Base-by-base conservation (phyloP, 2,888 invertebrate genomes). In the Ectemnius lituratus region DNA sequence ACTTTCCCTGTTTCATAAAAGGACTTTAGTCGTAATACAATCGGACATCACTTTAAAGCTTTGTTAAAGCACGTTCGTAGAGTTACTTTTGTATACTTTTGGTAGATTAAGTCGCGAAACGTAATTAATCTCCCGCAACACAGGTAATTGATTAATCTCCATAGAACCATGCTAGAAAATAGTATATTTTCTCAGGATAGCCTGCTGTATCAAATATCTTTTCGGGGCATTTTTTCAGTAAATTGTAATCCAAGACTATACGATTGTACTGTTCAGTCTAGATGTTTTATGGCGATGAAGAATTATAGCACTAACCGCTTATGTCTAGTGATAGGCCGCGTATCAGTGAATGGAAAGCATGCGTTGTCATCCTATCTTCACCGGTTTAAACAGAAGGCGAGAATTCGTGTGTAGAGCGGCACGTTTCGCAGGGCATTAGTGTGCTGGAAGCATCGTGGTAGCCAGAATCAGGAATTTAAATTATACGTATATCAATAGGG, bases 31-130 rank as follows among this genome's bases (percentile, higher is more conserved):
- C 45, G 60, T 67, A 66, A 79, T 77, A 75, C 70, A 67, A 62
- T 75, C 78, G 63, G 68, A 68, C 66, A 70, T 67, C 71, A 71
- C 57, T 76, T 82, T 82, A 80, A 80, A 82, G 83, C 75, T 82
- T 68, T 71, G 70, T 72, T 82, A 82, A 83, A 79, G 83, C 76
- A 82, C 76, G 57, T 82, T 75, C 73, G 72, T 82, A 67, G 66
- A 69, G 67, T 61, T 23, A 49, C 70, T 57, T 64, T 27, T 52
- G 52, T n/a, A 4, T 62, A 16, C 62, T 11, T 56, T 57, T 49
- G 16, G 59, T 58, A 59, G 62, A 20, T 37, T 37, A 37, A 8
- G 1, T 37, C 37, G 49, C 64, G 62, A 52, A 71, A 71, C 49
- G 5, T 47, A 73, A 61, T 8, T 63, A 65, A 49, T 23, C 23